A percentile compares a stretch with the other conserved stretches of the same genome.
phyloP scores from a whole-genome alignment of 2,888 invertebrate species.

The Monopis laevigella region DNA sequence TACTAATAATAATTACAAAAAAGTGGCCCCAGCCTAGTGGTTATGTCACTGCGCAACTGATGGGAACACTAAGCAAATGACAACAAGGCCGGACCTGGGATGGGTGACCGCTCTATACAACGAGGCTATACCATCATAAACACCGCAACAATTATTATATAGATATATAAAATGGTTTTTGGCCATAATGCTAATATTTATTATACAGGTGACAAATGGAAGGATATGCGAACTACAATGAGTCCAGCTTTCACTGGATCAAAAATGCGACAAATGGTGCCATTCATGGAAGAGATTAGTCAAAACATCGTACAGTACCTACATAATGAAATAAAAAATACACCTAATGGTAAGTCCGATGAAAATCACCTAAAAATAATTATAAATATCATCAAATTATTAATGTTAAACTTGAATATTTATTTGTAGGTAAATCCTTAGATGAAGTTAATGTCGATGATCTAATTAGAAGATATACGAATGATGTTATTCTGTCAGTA shows the following conservation, averaged over 20 bases:
- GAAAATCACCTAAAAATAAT: no score
- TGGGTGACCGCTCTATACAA: no score
- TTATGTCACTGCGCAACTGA: no score
- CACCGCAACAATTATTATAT: no score
- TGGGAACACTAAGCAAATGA: no score
- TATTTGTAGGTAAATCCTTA: slow-evolving; percentile 12
- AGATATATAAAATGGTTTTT: no score
- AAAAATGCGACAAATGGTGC: slow-evolving; percentile 64
- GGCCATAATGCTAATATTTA: background rate
- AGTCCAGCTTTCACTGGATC: slow-evolving; percentile 67
- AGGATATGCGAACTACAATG: slow-evolving; percentile 51
- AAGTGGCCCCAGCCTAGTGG: no score
- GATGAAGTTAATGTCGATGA: slow-evolving; percentile 50
- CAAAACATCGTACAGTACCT: slow-evolving; percentile 34
- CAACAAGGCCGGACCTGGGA: no score
- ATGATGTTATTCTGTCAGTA: slow-evolving; percentile 67
- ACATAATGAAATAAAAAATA: slow-evolving; percentile 1
- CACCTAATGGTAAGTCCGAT: slow-evolving; percentile 4
- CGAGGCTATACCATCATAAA: no score
- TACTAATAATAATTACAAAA: no score
- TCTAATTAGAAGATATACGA: slow-evolving; percentile 59
- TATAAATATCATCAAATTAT: no score
- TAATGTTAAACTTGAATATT: no score
- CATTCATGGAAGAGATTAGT: slow-evolving; percentile 46
- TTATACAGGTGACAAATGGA: slow-evolving; percentile 54